These are phyloP conservation scores for Neria commutata DNA, from an alignment of 2,888 invertebrate genomes.

Conservation along the genomic window DNA sequence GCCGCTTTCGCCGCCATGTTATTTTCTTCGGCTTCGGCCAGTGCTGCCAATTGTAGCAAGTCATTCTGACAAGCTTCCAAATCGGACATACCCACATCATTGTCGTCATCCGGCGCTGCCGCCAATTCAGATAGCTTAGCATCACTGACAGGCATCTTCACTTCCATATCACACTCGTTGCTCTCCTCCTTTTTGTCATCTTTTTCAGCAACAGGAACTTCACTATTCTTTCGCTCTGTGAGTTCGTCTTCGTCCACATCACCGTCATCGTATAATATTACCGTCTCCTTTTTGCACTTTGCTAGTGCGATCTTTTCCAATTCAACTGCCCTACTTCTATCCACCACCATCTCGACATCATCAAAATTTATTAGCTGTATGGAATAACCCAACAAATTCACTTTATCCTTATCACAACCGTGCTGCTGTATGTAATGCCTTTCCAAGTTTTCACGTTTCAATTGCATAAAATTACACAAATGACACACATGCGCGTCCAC, in stretches of 20 bases:
- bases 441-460: conserved; percentile 67
- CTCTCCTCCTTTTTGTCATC: too few relatives aligned
- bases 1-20: too few relatives aligned
- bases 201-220: conserved; percentile 15
- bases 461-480: conserved; percentile 76
- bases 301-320: not conserved
- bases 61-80: not conserved
- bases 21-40: too few relatives aligned
- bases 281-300: not conserved
- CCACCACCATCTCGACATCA: conserved; percentile 30
- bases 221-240: not conserved
- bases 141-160: not conserved
- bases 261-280: conserved; percentile 16
- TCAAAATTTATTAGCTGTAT: conserved; percentile 33
- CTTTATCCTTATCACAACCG: conserved; percentile 28
- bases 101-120: conserved; percentile 16
- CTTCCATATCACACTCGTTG: too few relatives aligned
- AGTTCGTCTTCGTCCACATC: conserved; percentile 22
- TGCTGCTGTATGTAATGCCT: conserved; percentile 65
- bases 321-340: conserved; percentile 14
- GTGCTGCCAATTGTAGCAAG: not conserved
- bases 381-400: conserved; percentile 29
- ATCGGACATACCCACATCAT: too few relatives aligned
- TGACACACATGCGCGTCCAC: conserved; percentile 69
- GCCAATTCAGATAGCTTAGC: conserved; percentile 29